Evolutionary conservation across 2,797 vertebrate genomes (phyloP).

Genomic region (Urophycis tenuis): DNA sequence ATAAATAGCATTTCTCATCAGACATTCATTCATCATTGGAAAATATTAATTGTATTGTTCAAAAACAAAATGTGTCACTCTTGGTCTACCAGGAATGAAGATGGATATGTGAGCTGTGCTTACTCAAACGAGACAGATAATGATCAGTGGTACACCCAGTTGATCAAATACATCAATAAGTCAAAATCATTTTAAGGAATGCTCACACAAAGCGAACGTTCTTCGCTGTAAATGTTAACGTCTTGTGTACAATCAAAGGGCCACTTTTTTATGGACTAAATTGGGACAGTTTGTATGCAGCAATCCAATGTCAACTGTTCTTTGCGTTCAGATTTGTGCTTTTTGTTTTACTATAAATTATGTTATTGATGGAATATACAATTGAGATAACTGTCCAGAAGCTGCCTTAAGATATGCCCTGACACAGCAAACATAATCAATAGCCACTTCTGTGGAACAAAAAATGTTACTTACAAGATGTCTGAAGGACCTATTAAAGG

Average conservation of each 20-base stretch:
- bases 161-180: background rate
- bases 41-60: background rate
- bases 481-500: slow-evolving; percentile 14
- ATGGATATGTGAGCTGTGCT: background rate
- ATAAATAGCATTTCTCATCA: background rate
- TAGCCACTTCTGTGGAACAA: slow-evolving; percentile 21
- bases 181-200: background rate
- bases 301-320: background rate
- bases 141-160: background rate
- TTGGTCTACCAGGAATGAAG: too few species aligned
- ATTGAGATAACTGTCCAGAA: too few species aligned
- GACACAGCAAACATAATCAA: slow-evolving; percentile 13
- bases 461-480: slow-evolving; percentile 18
- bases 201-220: background rate
- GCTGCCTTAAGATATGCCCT: slow-evolving; percentile 6
- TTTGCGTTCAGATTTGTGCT: slow-evolving; percentile 9
- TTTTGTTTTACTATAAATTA: background rate
- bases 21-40: background rate
- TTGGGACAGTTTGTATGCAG: background rate
- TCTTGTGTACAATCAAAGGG: background rate
- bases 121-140: background rate
- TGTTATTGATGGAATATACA: background rate
- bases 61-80: background rate
- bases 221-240: background rate
- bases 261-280: background rate